Base-by-base conservation (phyloP, 30 jellyfish, hydroid and myxozoan species). In the Aurelia coerulea region DNA sequence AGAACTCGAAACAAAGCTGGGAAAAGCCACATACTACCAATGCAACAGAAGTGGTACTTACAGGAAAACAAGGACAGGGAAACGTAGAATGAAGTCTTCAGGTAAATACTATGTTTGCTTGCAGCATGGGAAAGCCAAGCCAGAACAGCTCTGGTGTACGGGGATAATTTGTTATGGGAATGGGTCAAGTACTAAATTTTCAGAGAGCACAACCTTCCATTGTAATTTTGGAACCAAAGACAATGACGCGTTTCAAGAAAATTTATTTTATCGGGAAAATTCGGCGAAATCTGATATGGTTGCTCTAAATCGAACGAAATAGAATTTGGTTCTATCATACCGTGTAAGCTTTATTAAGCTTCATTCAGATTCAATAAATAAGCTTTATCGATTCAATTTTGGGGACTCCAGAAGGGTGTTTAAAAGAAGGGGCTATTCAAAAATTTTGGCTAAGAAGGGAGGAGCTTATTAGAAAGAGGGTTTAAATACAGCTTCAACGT, bases 11-110 rank as follows among this genome's bases (percentile, higher is more conserved):
- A 37, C 68, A 23, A 73, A 12, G 37, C 67, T 39, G 46, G 84
- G 84, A 11, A 50, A 73, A 17, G 52, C 84, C 17, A 50, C 62
- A 5, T 73, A 73, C 46, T 50, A 73, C 39, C 84, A 73, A 50
- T 73, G 84, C 65, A 73, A 73, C 68, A 42, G 84, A 73, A 39
- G 69, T 73, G 84, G 84, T 52, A 73, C 51, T 53, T 73, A 73
- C 84, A 73, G 69, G 65, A 50, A 73, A 73, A 73, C 65, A 41
- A 73, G 68, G 46, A 73, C 68, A 73, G 84, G 84, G 68, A 73
- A 73, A 50, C 69, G 68, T 39, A 73, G 84, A 50, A 73, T 50
- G 68, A 73, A 73, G 84, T 50, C 84, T 19, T 73, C 84, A 37
- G 84, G 84, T 73, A 18, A 73, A 64, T 18, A 52, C 80, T 69